These are phyloP conservation scores for Dinomys branickii DNA, from an alignment of 2,113 vertebrate species.

Conservation along the genomic window DNA sequence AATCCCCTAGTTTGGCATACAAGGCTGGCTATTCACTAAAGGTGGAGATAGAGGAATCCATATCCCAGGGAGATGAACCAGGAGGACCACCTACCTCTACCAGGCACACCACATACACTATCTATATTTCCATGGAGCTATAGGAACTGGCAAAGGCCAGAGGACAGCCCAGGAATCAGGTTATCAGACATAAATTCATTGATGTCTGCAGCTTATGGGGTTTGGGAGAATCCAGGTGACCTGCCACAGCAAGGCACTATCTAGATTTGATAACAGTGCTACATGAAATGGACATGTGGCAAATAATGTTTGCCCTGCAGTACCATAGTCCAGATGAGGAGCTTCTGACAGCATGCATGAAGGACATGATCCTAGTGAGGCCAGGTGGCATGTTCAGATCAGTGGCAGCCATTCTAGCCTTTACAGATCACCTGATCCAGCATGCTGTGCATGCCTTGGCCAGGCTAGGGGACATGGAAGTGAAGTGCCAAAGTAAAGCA, in stretches of 20 bases:
- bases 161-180: neutral
- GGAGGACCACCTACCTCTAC: neutral
- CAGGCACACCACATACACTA: neutral
- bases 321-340: too few relatives aligned
- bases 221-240: too few relatives aligned
- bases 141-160: neutral
- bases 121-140: neutral
- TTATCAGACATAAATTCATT: neutral
- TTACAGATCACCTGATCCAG: too few relatives aligned
- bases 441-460: too few relatives aligned
- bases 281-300: too few relatives aligned
- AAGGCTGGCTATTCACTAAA: neutral
- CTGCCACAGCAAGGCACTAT: too few relatives aligned
- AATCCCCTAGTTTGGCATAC: neutral
- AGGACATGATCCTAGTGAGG: too few relatives aligned
- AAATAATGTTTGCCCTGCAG: too few relatives aligned
- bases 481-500: neutral
- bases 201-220: neutral
- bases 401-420: too few relatives aligned
- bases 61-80: neutral
- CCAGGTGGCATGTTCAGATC: too few relatives aligned
- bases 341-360: too few relatives aligned
- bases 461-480: neutral
- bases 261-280: too few relatives aligned
- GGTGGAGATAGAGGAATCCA: neutral